Evolutionary conservation across 2,113 vertebrate species (phyloP).

Genomic region (Zosterops japonicus): DNA sequence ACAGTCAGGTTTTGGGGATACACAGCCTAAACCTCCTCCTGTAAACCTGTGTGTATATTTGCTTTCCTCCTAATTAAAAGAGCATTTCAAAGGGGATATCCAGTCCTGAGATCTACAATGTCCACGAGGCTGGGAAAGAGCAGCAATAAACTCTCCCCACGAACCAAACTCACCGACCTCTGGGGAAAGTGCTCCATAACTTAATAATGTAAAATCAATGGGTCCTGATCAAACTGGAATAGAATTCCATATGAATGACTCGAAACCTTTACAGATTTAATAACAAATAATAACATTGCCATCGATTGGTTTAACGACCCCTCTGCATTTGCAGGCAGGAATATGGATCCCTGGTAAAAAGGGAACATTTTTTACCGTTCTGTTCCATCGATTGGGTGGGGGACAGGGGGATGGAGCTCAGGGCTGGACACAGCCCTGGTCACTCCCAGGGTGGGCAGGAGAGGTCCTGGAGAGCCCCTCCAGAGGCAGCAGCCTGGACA

Average conservation of each 20-base stretch:
- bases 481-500: too few relatives aligned
- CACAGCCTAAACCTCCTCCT: background rate
- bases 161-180: background rate
- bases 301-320: constrained; percentile 30
- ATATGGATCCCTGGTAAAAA: background rate
- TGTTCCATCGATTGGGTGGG: background rate
- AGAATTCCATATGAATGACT: constrained; percentile 25
- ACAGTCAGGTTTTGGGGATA: background rate
- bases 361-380: background rate
- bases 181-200: constrained; percentile 5
- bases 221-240: constrained; percentile 18
- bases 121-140: background rate
- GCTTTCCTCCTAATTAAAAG: background rate
- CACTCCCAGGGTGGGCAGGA: background rate
- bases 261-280: constrained; percentile 34
- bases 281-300: constrained; percentile 40
- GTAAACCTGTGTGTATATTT: background rate
- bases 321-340: background rate
- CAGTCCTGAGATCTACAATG: background rate
- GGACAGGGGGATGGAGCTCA: fast-evolving
- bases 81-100: background rate
- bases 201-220: constrained; percentile 31
- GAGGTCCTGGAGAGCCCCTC: too few relatives aligned
- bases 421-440: background rate
- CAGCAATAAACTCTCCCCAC: background rate